Conservation (phyloP, 2,113 vertebrate genomes). For the Malaclemys terrapin region DNA sequence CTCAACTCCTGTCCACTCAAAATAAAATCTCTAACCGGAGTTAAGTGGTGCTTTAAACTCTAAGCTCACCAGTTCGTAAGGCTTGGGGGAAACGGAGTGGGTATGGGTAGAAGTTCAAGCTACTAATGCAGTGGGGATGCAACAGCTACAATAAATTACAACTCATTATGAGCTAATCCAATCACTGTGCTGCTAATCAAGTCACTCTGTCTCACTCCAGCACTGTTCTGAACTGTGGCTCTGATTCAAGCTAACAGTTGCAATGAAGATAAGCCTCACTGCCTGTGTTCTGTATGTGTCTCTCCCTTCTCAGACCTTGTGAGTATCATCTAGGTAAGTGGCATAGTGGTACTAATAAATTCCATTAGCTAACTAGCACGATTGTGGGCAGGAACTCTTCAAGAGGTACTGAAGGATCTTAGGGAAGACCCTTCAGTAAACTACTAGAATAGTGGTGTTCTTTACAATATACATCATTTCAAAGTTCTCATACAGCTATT, state of each 20-base stretch:
- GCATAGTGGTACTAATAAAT: not conserved
- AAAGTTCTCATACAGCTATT: not conserved
- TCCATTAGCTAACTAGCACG: not conserved
- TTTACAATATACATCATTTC: not conserved
- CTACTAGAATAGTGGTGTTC: not conserved
- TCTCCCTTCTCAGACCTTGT: not conserved
- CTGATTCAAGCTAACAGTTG: not conserved
- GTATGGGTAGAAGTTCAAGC: not conserved
- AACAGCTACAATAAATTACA: not conserved
- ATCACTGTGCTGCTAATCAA: not conserved
- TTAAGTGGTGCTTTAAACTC: not conserved
- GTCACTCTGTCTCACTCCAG: not conserved
- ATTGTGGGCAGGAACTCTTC: not conserved
- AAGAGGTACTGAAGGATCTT: not conserved
- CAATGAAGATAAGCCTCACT: not conserved
- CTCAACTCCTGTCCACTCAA: too few species aligned
- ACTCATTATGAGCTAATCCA: not conserved
- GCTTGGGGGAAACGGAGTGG: too few species aligned
- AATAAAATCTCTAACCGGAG: too few species aligned
- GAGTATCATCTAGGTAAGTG: not conserved
- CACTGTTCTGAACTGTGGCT: not conserved
- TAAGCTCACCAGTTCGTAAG: not conserved
- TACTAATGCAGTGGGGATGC: not conserved
- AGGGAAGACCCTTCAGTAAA: not conserved
- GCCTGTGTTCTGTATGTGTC: not conserved